Base-by-base conservation (phyloP, 1,140 invertebrate genomes). In the Pristionchus pacificus region DNA sequence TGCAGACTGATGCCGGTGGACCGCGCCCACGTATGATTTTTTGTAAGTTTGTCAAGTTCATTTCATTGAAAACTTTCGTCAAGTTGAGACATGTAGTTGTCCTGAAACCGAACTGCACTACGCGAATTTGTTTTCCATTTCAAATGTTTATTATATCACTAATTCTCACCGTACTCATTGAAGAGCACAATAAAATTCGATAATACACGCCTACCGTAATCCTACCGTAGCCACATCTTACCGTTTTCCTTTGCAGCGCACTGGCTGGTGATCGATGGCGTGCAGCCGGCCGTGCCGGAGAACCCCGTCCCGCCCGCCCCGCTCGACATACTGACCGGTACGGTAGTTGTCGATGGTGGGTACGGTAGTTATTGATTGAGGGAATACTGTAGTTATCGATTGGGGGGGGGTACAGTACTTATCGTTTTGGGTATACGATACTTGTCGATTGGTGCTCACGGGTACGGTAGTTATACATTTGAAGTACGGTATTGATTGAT, bases 201-300 rank as follows among this genome's bases (percentile, higher is more conserved):
- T 15, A 0, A 15, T 24, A 0, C 25, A 62, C 0, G 25, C 15
- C 60, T 24, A 27, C 15, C 15, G 19, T 14, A 62, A 15, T 62
- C n/a, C 15, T 15, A 27, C 19, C 27, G 15, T 14, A 24, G 15
- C 27, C 15, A 13, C 57, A 55, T 57, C 29, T 68, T 19, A 68
- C 58, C n/a, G 25, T 68, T 24, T 1, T 2, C 13, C 1, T 73
- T 60, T 75, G 6, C 74, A 75, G 74, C 74, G 0, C 74, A 75
- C 58, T 75, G 74, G 74, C 65, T 75, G 2, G 74, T 65, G 3
- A 75, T 75, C 49, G 74, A 75, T 28, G 74, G 74, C 0, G 74
- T 72, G n/a, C 74, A 75, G 59, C 74, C 74, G 10, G 65, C 74
- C 13, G 74, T 75, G 19, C 74, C 74, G 6, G 74, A 75, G 32